A percentile compares a stretch with the other conserved stretches of the same genome.
Conservation (phyloP, 2,113 vertebrate species). For the Cariama cristata region DNA sequence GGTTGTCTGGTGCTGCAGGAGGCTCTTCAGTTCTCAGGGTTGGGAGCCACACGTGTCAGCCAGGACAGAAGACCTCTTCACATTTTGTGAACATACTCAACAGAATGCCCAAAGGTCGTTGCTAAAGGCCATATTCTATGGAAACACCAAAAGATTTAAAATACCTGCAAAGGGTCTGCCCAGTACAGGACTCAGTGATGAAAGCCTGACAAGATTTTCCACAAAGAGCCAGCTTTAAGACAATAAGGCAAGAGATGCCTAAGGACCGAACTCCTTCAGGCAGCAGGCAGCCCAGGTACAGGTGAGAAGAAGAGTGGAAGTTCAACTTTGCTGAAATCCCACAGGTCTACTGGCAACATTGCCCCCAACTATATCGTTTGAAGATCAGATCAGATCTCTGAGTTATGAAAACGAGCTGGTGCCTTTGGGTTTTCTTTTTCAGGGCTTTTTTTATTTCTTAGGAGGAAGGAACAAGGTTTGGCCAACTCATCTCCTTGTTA, state of each 20-base stretch:
- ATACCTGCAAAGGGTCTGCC: background rate
- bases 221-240: background rate
- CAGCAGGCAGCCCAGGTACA: background rate
- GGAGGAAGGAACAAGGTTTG: background rate
- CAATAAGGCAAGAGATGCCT: background rate
- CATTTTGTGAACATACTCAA: background rate
- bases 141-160: background rate
- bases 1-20: background rate
- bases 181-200: background rate
- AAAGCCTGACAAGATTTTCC: background rate
- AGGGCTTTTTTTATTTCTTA: background rate
- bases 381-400: background rate
- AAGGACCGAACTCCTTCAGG: background rate
- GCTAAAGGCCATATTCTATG: background rate
- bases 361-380: background rate
- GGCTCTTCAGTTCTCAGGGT: background rate
- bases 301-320: background rate
- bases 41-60: rapidly evolving
- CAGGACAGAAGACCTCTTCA: background rate
- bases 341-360: background rate
- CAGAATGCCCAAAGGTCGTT: background rate
- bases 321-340: background rate
- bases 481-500: background rate
- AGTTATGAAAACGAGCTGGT: background rate
- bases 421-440: background rate